Conservation (phyloP, 2,797 vertebrate genomes). For the Amniataba percoides region DNA sequence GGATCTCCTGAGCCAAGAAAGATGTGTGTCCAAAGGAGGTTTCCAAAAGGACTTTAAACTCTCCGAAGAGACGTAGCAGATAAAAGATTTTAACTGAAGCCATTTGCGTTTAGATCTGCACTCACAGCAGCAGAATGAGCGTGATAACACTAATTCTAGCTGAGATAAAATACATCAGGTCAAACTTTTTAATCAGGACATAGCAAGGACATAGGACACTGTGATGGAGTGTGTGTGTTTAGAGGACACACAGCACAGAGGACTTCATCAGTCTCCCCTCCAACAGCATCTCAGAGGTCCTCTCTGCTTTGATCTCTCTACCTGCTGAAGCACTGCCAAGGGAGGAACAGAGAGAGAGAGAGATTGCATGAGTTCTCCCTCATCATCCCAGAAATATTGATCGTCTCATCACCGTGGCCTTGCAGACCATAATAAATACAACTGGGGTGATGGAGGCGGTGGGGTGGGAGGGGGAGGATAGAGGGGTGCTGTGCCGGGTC, state of each 20-base stretch:
- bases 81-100: conserved; percentile 21
- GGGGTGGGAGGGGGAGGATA: conserved; percentile 3
- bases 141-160: conserved; percentile 70
- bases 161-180: conserved; percentile 74
- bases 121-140: conserved; percentile 28
- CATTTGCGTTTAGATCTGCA: conserved; percentile 40
- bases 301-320: conserved; percentile 81
- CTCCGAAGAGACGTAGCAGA: not conserved
- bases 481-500: conserved; percentile 63
- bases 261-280: conserved; percentile 82
- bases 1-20: conserved; percentile 34
- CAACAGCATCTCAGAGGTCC: conserved; percentile 81
- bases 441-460: conserved; percentile 68
- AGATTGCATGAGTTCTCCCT: conserved; percentile 78
- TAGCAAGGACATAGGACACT: conserved; percentile 76
- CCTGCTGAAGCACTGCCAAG: conserved; percentile 82
- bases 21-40: not conserved
- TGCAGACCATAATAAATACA: conserved; percentile 85
- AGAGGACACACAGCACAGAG: conserved; percentile 78
- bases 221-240: conserved; percentile 82
- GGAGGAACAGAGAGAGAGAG: conserved; percentile 70
- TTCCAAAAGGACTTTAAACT: conserved; percentile 17
- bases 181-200: conserved; percentile 85
- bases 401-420: conserved; percentile 83
- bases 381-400: conserved; percentile 86